Evolutionary conservation across 2,113 vertebrate species (phyloP).

Genomic region (Myanophis thanlyinensis): DNA sequence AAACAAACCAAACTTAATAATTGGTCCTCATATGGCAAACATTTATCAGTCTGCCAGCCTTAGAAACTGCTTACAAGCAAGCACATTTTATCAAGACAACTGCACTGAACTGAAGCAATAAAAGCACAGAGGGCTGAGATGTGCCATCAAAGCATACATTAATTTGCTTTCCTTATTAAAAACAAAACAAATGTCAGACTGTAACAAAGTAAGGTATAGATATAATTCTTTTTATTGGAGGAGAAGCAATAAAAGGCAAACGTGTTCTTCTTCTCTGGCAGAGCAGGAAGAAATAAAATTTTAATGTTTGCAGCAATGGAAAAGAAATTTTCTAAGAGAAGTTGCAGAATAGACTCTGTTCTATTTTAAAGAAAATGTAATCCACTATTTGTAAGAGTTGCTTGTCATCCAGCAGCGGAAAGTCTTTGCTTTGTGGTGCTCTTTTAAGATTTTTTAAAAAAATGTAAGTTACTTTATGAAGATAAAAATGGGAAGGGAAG

Average conservation of each 20-base stretch:
- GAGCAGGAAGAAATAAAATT: not conserved
- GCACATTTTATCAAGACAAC: constrained; percentile 13
- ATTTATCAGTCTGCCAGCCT: not conserved
- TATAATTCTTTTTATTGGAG: not conserved
- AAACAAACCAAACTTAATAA: not conserved
- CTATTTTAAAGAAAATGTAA: not conserved
- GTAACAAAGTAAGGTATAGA: not conserved
- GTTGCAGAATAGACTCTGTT: not conserved
- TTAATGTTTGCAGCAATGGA: not conserved
- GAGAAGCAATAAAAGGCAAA: not conserved
- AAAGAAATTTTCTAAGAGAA: not conserved
- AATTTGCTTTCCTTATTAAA: not conserved
- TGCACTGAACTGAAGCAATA: not conserved
- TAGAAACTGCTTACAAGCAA: not conserved
- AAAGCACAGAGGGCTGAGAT: constrained; percentile 12
- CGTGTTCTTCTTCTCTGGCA: not conserved
- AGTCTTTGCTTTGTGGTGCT: not conserved
- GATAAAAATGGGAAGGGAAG: not conserved
- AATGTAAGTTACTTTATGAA: not conserved
- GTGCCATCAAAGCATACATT: not conserved
- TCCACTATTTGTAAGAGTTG: not conserved
- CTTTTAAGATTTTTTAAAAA: not conserved
- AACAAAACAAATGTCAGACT: not conserved
- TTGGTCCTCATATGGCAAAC: constrained; percentile 20
- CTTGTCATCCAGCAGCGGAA: constrained; percentile 3